phyloP scores from a whole-genome alignment of 2,797 vertebrate genomes.

The Gymnocypris eckloni region DNA sequence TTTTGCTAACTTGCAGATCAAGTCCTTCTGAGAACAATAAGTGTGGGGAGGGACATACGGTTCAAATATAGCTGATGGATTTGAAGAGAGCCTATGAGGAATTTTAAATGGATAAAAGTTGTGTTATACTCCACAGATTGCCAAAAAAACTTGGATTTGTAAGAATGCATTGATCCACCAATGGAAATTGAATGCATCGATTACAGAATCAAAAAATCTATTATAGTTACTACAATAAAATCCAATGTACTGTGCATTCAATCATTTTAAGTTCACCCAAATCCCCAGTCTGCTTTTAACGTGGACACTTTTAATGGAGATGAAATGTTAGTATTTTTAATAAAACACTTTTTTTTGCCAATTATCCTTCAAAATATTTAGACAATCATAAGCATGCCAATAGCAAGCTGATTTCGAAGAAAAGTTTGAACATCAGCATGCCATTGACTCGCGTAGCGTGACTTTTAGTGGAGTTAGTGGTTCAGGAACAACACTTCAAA shows the following conservation, averaged over 20 bases:
- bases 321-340: not conserved
- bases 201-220: conserved; percentile 6
- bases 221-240: not conserved
- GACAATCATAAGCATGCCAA: not conserved
- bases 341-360: not conserved
- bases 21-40: conserved; percentile 52
- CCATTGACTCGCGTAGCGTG: not conserved
- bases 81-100: not conserved
- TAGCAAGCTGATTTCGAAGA: not conserved
- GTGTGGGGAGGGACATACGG: conserved; percentile 42
- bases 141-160: not conserved
- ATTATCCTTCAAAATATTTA: not conserved
- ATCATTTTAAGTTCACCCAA: not conserved
- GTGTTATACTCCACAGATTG: not conserved
- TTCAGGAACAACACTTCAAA: not conserved
- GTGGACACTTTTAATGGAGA: not conserved
- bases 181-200: not conserved
- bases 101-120: conserved; percentile 25
- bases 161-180: not conserved
- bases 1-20: conserved; percentile 57
- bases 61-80: conserved; percentile 41
- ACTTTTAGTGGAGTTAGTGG: not conserved
- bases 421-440: not conserved
- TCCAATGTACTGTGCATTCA: not conserved
- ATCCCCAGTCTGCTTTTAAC: not conserved